These are phyloP conservation scores for Malacoraja senta DNA, from an alignment of 2,797 vertebrate genomes.

Conservation along the genomic window DNA sequence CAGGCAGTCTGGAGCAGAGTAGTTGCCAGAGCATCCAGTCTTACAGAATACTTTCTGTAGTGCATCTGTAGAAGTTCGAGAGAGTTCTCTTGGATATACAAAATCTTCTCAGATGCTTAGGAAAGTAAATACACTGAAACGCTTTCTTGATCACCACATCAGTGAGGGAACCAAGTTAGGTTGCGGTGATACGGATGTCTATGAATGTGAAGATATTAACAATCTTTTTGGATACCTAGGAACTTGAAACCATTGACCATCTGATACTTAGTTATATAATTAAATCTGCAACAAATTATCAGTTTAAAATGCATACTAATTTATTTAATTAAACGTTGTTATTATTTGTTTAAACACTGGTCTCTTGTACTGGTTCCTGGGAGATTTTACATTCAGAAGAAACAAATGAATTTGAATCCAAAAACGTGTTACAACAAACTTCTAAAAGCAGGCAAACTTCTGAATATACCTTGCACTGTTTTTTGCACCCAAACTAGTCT, in stretches of 20 bases:
- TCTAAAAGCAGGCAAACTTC: not conserved
- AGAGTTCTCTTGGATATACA: too few species aligned
- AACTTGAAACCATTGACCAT: not conserved
- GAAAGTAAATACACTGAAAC: too few species aligned
- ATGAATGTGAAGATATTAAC: too few species aligned
- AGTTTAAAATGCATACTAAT: not conserved
- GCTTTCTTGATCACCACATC: too few species aligned
- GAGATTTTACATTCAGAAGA: not conserved
- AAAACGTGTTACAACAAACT: not conserved
- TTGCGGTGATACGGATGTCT: too few species aligned
- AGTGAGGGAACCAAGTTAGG: too few species aligned
- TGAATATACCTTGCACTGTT: not conserved
- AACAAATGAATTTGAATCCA: not conserved
- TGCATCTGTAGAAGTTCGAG: too few species aligned
- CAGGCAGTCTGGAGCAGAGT: too few species aligned
- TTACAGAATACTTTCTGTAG: too few species aligned
- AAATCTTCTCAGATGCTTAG: too few species aligned
- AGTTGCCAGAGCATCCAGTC: too few species aligned
- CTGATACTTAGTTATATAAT: not conserved
- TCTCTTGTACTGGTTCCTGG: not conserved
- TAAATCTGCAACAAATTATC: not conserved
- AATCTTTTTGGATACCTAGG: too few species aligned
- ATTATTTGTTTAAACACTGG: not conserved
- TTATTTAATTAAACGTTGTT: not conserved
- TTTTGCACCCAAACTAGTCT: not conserved